These are phyloP conservation scores for Laticauda laticaudata DNA, from an alignment of 2,113 vertebrate species.

Conservation along the genomic window DNA sequence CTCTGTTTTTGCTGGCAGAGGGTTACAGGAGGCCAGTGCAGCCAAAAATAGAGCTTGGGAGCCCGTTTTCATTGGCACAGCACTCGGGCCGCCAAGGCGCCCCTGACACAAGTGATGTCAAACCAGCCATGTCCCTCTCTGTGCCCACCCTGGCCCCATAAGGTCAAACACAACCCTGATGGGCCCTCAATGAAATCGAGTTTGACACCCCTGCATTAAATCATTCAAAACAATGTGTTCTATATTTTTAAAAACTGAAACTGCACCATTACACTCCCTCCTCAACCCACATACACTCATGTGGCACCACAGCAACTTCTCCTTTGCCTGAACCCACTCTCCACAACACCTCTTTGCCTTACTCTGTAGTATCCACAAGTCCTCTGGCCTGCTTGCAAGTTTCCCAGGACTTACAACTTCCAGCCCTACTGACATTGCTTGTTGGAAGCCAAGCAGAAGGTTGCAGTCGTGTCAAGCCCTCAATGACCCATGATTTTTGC, in stretches of 20 bases:
- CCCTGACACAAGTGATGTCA: too few species aligned
- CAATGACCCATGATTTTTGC: background rate
- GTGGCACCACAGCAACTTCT: background rate
- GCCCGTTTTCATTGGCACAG: too few species aligned
- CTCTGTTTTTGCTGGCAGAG: too few species aligned
- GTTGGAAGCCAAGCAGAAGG: background rate
- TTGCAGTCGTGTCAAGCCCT: background rate
- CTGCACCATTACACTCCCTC: background rate
- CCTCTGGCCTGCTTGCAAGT: background rate
- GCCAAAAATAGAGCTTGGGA: too few species aligned
- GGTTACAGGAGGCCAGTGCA: too few species aligned
- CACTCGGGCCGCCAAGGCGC: too few species aligned
- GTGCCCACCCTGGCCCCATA: too few species aligned
- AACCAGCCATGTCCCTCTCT: too few species aligned
- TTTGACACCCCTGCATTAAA: background rate
- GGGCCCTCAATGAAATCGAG: too few species aligned
- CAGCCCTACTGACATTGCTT: background rate
- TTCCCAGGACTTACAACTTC: background rate
- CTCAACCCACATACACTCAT: background rate
- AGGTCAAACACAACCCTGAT: too few species aligned
- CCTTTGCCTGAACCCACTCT: background rate
- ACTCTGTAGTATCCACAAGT: background rate
- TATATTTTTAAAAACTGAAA: constrained; percentile 4
- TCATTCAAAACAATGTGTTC: background rate
- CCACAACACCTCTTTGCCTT: background rate